Evolutionary conservation across 1,140 invertebrate genomes (phyloP).

Genomic region (Drosophila miranda): DNA sequence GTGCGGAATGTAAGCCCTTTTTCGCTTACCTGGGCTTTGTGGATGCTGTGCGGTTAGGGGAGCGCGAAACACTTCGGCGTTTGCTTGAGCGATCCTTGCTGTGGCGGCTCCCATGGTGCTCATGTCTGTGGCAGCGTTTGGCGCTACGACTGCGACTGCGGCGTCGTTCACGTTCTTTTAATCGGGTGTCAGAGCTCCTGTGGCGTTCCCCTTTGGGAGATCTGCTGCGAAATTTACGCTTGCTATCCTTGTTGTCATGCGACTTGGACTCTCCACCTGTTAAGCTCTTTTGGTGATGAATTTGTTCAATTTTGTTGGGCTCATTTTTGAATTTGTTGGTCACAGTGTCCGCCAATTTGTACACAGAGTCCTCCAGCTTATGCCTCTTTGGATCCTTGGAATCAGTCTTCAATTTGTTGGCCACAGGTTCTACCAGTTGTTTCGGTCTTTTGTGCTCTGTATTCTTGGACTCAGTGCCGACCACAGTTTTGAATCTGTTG

Average conservation of each 20-base stretch:
- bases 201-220: slow-evolving; percentile 9
- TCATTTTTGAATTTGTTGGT: no score
- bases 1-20: not conserved
- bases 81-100: not conserved
- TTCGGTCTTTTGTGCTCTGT: slow-evolving; percentile 2
- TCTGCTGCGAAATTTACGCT: slow-evolving; percentile 4
- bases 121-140: slow-evolving; percentile 3
- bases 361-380: not conserved
- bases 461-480: no score
- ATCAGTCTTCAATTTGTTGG: not conserved
- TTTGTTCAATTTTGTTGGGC: not conserved
- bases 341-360: not conserved
- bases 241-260: not conserved
- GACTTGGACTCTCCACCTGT: no score
- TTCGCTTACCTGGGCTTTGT: slow-evolving; percentile 33
- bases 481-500: not conserved
- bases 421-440: not conserved
- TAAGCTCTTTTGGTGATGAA: slow-evolving; percentile 2
- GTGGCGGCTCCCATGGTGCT: not conserved
- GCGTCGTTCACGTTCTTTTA: slow-evolving; percentile 8
- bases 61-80: slow-evolving; percentile 31
- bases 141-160: slow-evolving; percentile 37
- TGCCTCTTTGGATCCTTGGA: slow-evolving; percentile 1
- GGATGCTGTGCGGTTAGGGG: slow-evolving; percentile 5
- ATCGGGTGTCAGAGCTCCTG: not conserved